Evolutionary conservation across 2,797 vertebrate species (phyloP).

Genomic region (Acrocephalus scirpaceus): DNA sequence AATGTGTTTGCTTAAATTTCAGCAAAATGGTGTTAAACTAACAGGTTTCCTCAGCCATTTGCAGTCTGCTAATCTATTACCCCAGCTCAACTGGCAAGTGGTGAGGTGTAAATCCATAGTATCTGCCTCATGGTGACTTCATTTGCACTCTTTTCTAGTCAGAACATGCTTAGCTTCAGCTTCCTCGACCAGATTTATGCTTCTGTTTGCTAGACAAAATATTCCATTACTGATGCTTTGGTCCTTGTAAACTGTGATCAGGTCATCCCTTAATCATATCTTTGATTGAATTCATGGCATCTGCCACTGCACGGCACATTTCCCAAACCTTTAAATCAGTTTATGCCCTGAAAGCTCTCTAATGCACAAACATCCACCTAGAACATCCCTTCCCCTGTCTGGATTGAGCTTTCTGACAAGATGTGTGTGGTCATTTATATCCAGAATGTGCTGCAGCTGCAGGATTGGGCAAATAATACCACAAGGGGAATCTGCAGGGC

Average conservation of each 20-base stretch:
- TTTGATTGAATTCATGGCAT: neutral
- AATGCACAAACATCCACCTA: neutral
- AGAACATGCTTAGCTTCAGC: neutral
- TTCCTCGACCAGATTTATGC: neutral
- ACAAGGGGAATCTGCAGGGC: neutral
- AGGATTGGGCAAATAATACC: neutral
- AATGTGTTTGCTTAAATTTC: slow-evolving; percentile 38
- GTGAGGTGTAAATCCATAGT: neutral
- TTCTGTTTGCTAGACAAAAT: slow-evolving; percentile 27
- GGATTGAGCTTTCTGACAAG: neutral
- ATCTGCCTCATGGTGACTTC: neutral
- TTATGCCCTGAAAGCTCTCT: neutral
- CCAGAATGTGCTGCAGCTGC: neutral
- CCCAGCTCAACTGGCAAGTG: neutral
- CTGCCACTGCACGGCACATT: neutral
- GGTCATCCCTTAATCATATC: neutral
- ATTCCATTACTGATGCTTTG: neutral
- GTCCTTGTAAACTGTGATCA: neutral
- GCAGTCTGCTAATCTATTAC: neutral
- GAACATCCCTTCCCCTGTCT: neutral
- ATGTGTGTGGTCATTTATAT: neutral
- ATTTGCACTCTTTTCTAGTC: neutral
- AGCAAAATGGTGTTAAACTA: slow-evolving; percentile 1
- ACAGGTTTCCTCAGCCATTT: slow-evolving; percentile 31
- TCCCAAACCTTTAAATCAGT: slow-evolving; percentile 26